These are phyloP conservation scores for Sebastiscus tertius DNA, from an alignment of 2,797 vertebrate species.

Conservation along the genomic window DNA sequence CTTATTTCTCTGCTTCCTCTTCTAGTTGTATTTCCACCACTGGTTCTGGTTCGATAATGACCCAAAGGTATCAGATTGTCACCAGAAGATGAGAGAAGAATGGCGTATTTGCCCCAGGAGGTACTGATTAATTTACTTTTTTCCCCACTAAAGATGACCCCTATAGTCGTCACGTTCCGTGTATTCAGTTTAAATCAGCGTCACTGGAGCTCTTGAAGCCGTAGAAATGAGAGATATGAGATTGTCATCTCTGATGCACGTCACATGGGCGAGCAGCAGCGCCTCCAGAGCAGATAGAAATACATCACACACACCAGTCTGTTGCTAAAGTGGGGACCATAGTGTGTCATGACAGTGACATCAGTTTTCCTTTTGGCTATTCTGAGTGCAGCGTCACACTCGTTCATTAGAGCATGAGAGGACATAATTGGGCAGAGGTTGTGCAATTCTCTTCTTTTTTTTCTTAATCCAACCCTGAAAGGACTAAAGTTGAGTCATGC, in stretches of 20 bases:
- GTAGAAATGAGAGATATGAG: constrained; percentile 12
- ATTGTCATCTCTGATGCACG: constrained; percentile 34
- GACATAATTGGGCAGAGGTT: background rate
- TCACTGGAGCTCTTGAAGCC: background rate
- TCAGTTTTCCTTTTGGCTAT: constrained; percentile 36
- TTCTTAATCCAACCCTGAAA: background rate
- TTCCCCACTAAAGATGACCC: background rate
- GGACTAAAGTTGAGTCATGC: constrained; percentile 19
- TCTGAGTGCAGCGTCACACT: constrained; percentile 34
- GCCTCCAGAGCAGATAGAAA: constrained; percentile 23
- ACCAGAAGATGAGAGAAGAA: constrained; percentile 15
- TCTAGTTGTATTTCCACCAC: constrained; percentile 24
- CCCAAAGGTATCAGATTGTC: constrained; percentile 1
- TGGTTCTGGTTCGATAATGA: constrained; percentile 21
- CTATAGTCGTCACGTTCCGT: background rate
- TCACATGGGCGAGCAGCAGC: constrained; percentile 13
- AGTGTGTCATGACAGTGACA: constrained; percentile 36
- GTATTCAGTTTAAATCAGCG: background rate
- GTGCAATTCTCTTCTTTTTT: background rate
- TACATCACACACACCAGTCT: constrained; percentile 31
- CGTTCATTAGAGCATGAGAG: constrained; percentile 22
- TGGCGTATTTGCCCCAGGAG: background rate
- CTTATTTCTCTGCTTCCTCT: constrained; percentile 32
- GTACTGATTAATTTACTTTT: background rate
- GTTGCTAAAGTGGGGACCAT: constrained; percentile 12